Conservation (phyloP, 2,888 invertebrate species). For the Drosophila nr. fundita region DNA sequence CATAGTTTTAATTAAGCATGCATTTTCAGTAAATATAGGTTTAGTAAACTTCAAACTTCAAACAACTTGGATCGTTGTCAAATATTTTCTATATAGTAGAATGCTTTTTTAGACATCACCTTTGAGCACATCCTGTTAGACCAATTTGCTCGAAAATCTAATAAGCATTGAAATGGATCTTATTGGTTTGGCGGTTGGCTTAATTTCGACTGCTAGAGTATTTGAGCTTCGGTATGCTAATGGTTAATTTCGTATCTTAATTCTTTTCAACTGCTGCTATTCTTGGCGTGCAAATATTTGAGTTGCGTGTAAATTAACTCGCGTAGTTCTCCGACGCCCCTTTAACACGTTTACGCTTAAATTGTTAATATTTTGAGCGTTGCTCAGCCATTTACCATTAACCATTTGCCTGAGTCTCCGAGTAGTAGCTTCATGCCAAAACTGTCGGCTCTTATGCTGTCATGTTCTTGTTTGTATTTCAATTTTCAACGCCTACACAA, state of each 20-base stretch:
- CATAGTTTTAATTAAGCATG: neutral
- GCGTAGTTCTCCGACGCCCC: constrained; percentile 62
- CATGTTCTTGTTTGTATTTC: constrained; percentile 70
- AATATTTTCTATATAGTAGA: neutral
- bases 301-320: constrained; percentile 77
- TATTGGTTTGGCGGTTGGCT: too few relatives aligned
- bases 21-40: neutral
- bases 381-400: constrained; percentile 35
- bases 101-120: neutral
- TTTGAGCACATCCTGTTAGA: neutral
- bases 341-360: constrained; percentile 76
- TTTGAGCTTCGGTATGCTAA: constrained; percentile 7
- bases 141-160: neutral
- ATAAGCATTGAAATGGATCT: neutral
- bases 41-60: neutral
- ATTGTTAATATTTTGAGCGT: constrained; percentile 69
- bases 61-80: neutral
- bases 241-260: constrained; percentile 39
- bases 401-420: constrained; percentile 16
- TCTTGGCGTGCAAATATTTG: constrained; percentile 69
- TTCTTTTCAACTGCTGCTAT: constrained; percentile 58
- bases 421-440: constrained; percentile 17
- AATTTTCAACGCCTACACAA: constrained; percentile 74
- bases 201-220: constrained; percentile 18
- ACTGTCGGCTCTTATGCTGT: constrained; percentile 34